phyloP scores from a whole-genome alignment of 2,888 invertebrate species.

The Standfussiana lucernea region DNA sequence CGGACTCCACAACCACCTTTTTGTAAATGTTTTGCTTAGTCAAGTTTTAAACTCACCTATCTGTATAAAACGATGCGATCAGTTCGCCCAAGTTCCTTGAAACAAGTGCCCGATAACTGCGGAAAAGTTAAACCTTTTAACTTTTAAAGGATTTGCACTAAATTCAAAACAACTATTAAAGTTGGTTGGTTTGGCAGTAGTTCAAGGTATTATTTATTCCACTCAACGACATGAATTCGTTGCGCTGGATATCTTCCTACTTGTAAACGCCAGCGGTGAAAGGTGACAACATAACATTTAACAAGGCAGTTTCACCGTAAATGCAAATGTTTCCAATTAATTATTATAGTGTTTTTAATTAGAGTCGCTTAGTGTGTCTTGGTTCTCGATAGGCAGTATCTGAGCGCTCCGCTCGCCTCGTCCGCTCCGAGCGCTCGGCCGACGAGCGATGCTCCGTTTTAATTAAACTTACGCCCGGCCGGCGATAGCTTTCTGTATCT shows the following conservation, averaged over 20 bases:
- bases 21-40: constrained; percentile 50
- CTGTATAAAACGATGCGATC: constrained; percentile 60
- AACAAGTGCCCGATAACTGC: constrained; percentile 70
- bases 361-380: constrained; percentile 76
- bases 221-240: constrained; percentile 34
- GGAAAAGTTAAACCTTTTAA: constrained; percentile 70
- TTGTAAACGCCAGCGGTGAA: constrained; percentile 30
- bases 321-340: constrained; percentile 81
- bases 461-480: constrained; percentile 82
- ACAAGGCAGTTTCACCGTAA: constrained; percentile 75
- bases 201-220: constrained; percentile 61
- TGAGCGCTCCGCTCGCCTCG: constrained; percentile 64
- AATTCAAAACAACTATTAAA: constrained; percentile 70
- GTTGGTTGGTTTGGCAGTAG: constrained; percentile 56
- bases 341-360: constrained; percentile 86
- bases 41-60: constrained; percentile 61
- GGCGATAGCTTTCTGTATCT: constrained; percentile 67
- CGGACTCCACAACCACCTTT: constrained; percentile 35
- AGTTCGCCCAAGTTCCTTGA: constrained; percentile 58
- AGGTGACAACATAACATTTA: constrained; percentile 58
- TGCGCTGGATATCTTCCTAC: constrained; percentile 14
- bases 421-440: constrained; percentile 61
- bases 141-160: constrained; percentile 71
- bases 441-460: constrained; percentile 80
- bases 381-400: constrained; percentile 64